These are phyloP conservation scores for Chiroxiphia lanceolata DNA, from an alignment of 2,797 vertebrate genomes.

Conservation along the genomic window DNA sequence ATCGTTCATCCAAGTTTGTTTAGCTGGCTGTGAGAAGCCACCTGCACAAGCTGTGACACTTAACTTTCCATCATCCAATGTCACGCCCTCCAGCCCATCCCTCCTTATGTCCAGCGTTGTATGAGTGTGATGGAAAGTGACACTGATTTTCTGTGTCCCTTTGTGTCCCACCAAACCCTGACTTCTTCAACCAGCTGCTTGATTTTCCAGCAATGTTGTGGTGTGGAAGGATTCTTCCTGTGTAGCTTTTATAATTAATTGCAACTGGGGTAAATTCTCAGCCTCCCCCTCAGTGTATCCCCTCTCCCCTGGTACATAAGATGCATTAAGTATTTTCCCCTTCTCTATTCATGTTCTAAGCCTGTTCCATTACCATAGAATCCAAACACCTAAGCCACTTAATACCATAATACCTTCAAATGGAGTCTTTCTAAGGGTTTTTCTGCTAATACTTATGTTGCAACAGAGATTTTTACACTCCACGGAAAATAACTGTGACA, in stretches of 20 bases:
- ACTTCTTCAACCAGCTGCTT: not conserved
- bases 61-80: not conserved
- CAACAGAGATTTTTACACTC: not conserved
- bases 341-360: not conserved
- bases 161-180: not conserved
- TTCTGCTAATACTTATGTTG: not conserved
- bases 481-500: not conserved
- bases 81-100: not conserved
- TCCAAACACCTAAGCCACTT: not conserved
- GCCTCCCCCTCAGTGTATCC: rapidly evolving
- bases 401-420: not conserved
- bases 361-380: not conserved
- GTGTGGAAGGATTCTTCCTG: not conserved
- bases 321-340: not conserved
- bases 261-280: not conserved
- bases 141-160: not conserved
- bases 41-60: not conserved
- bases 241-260: not conserved
- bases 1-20: not conserved
- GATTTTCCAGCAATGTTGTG: not conserved
- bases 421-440: not conserved
- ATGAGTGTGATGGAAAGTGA: not conserved
- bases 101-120: not conserved
- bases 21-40: not conserved
- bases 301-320: rapidly evolving